Evolutionary conservation across 2,888 invertebrate genomes (phyloP).

Genomic region (Parelbella ahira): DNA sequence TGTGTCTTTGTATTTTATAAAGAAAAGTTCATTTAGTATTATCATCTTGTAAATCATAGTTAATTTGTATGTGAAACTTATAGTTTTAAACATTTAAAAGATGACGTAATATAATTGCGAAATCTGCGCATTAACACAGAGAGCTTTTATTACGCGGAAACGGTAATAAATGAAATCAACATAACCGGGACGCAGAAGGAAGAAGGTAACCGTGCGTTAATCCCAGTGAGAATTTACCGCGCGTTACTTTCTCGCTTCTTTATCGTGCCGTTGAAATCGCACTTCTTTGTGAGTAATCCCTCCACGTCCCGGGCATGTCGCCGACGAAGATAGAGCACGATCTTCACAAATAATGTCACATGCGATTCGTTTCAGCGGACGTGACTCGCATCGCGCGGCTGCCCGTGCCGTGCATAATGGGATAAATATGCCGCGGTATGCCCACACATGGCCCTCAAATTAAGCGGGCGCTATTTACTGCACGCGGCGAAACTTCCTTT

Average conservation of each 20-base stretch:
- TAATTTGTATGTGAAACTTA: no score
- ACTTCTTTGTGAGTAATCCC: constrained; percentile 80
- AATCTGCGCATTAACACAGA: no score
- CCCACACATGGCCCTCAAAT: constrained; percentile 76
- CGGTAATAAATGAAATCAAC: constrained; percentile 39
- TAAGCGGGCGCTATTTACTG: constrained; percentile 74
- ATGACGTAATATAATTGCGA: no score
- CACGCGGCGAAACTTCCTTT: constrained; percentile 65
- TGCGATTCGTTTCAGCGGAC: constrained; percentile 79
- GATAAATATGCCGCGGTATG: constrained; percentile 79
- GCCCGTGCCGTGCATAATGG: constrained; percentile 70
- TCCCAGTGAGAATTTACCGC: constrained; percentile 66
- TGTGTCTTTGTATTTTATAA: no score
- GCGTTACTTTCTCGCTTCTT: constrained; percentile 74
- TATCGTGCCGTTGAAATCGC: constrained; percentile 78
- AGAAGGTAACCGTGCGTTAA: constrained; percentile 65
- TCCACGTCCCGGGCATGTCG: constrained; percentile 76
- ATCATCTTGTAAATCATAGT: no score
- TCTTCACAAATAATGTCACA: constrained; percentile 82
- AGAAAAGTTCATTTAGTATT: no score
- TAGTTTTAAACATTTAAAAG: no score
- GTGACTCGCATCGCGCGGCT: constrained; percentile 76
- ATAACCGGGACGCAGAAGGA: constrained; percentile 40
- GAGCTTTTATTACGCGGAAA: constrained; percentile 27
- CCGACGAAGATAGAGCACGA: constrained; percentile 81